Evolutionary conservation across 2,113 vertebrate species (phyloP), one percentile per base, ranked within the genome.

Genomic region (Ornithorhynchus anatinus): DNA sequence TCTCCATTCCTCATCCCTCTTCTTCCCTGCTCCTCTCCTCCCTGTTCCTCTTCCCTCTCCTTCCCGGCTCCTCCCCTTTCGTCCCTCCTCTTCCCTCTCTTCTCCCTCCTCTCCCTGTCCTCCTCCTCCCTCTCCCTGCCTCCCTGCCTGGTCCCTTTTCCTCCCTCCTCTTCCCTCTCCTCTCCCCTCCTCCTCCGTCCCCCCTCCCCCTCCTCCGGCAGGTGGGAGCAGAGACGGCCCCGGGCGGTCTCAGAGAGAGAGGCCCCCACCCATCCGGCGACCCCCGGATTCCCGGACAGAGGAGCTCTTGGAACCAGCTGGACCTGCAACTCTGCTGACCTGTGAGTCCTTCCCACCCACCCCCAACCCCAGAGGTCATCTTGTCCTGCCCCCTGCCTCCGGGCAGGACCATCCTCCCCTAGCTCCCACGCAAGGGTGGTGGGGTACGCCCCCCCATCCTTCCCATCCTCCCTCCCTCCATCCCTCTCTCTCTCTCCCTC

Each of bases 121-220:
- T 47, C 44, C 16, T 5, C 20, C 23, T 45, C n/a, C 25, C 20
- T n/a, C 23, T 25, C 44, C 44, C 22, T 14, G 5, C 10, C n/a
- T n/a, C n/a, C n/a, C n/a, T n/a, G n/a, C n/a, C 39, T 2, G 15
- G 7, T 9, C 39, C 39, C 20, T 14, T 13, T 10, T 11, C 12
- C 22, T 23, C 43, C n/a, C 38, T 42, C 69, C 13, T 10, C 44
- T 3, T 31, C 60, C 8, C 31, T 63, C 20, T 64, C 73, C 42
- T 19, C 63, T 13, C 38, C 68, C 40, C 54, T 70, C 9, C 73
- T 85, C 32, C 70, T 14, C 75, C 74, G n/a, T n/a, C n/a, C n/a
- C 75, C 94, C 95, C 54, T 87, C 92, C 44, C 51, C 57, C 31
- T 60, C 94, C 63, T 95, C 94, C 66, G 87, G 93, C 43, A 94